phyloP scores from a whole-genome alignment of 2,888 invertebrate genomes.

The Norana najaformis region DNA sequence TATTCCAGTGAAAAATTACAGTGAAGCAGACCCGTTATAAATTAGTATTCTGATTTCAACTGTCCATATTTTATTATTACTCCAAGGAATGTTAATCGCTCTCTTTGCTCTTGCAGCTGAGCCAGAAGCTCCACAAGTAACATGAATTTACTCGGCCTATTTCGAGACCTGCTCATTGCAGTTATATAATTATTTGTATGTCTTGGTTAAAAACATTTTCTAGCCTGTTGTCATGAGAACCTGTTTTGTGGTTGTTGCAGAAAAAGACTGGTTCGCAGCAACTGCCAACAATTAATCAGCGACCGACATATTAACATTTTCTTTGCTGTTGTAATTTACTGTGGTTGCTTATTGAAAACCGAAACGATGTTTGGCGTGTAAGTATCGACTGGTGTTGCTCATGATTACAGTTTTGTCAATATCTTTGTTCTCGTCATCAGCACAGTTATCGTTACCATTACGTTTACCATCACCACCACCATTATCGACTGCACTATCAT shows the following conservation, averaged over 20 bases:
- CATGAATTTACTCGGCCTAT: background rate
- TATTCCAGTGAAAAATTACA: too few species aligned
- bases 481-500: background rate
- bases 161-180: background rate
- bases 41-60: too few species aligned
- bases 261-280: background rate
- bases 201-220: background rate
- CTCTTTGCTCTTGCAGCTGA: background rate
- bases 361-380: background rate
- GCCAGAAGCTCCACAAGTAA: background rate
- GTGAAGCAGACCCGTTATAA: too few species aligned
- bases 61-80: too few species aligned
- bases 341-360: background rate
- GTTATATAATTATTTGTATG: background rate
- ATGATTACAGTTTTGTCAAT: background rate
- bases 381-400: background rate
- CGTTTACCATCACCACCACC: background rate
- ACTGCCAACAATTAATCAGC: constrained; percentile 5
- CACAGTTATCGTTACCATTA: background rate
- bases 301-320: background rate
- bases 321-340: background rate
- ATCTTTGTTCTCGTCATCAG: background rate
- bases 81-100: too few species aligned
- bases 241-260: background rate
- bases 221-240: background rate